Base-by-base conservation (phyloP, 2,888 invertebrate genomes). In the Drosophila paramelanica region DNA sequence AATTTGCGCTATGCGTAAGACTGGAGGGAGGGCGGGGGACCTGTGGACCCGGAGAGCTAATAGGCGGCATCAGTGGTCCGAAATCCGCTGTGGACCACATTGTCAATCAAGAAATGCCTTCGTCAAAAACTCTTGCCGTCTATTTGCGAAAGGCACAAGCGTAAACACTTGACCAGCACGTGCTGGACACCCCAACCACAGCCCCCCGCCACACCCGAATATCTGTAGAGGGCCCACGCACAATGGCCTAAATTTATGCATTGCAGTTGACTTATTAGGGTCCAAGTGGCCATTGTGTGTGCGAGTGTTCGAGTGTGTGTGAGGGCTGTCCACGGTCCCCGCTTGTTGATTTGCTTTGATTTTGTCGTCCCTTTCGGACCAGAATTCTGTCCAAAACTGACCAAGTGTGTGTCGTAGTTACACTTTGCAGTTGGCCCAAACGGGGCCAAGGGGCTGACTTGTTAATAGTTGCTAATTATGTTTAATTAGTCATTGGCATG, bases 181-280 rank as follows among this genome's bases (percentile, higher is more conserved):
- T 75, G 20, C 56, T 46, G 38, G 25, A 51, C 42, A n/a, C n/a
- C 8, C 33, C 33, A 31, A 8, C 31, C 31, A 4, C 13, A 10
- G 13, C 39, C 17, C 43, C 43, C 23, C 23, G 8, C 5, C 36
- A 27, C 17, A 7, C 43, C 38, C 43, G 10, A n/a, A 14, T 42
- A 50, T 52, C 52, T 13, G 13, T 13, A 13, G 36, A 52, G 47
- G 59, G 33, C 69, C 61, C 64, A 47, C 45, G 58, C 67, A 72
- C 75, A 70, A 77, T 77, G 58, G 58, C 53, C 57, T 8, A 80
- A 89, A 85, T 89, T 85, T 89, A 85, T 85, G 85, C 89, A 87
- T 89, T 89, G 87, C 84, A 78, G 88, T 84, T 85, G 88, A 84
- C 90, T 86, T 89, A 86, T 89, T 85, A 80, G 89, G 90, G 89